phyloP scores from a whole-genome alignment of 92 coral and sea anemone species.

The Heliopora coerulea region DNA sequence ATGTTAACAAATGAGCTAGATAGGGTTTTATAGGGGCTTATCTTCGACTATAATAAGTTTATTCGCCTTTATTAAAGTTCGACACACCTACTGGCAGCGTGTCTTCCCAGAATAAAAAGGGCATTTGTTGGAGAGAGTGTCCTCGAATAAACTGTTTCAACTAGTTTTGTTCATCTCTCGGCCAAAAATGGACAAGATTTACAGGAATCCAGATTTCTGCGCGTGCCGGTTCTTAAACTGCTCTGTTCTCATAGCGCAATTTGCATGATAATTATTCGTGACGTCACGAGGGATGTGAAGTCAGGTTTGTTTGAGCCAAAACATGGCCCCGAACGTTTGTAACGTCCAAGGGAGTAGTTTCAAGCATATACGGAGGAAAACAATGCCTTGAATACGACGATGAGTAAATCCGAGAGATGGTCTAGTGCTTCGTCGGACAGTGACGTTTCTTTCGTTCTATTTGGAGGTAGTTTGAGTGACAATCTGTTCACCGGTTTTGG shows the following conservation, averaged over 20 bases:
- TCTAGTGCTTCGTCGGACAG: constrained; percentile 99
- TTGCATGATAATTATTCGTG: constrained; percentile 66
- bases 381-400: constrained; percentile 49
- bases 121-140: too few relatives aligned
- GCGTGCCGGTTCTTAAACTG: too few relatives aligned
- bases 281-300: constrained; percentile 89
- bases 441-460: constrained; percentile 83
- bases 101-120: too few relatives aligned
- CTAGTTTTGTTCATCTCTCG: too few relatives aligned
- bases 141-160: too few relatives aligned
- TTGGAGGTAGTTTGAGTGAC: constrained; percentile 62
- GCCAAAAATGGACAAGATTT: too few relatives aligned
- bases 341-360: constrained; percentile 83
- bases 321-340: constrained; percentile 92
- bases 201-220: too few relatives aligned
- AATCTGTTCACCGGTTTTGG: background rate
- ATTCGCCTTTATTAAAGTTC: too few relatives aligned
- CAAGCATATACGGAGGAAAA: constrained; percentile 66
- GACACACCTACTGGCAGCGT: too few relatives aligned
- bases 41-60: background rate
- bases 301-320: background rate
- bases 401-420: constrained; percentile 99
- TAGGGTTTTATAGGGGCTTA: background rate
- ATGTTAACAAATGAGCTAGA: constrained; percentile 29
- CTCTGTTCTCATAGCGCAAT: too few relatives aligned